phyloP scores from a whole-genome alignment of 2,797 vertebrate genomes.

The Darevskia mixta region DNA sequence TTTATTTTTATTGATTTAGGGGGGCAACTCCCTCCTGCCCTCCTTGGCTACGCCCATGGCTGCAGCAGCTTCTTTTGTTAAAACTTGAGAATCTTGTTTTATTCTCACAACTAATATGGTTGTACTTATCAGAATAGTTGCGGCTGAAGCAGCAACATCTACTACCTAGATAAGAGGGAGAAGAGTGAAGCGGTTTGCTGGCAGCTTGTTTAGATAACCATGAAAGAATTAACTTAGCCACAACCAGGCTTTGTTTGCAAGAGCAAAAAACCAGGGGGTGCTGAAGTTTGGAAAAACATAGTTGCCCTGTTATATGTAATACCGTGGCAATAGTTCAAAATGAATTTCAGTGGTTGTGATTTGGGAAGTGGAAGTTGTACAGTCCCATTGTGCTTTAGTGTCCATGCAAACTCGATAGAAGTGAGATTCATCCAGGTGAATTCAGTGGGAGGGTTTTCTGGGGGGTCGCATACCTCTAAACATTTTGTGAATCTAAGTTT shows the following conservation, averaged over 20 bases:
- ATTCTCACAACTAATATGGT: not conserved
- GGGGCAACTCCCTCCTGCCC: no score
- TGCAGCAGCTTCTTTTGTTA: not conserved
- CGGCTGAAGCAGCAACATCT: not conserved
- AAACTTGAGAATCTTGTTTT: not conserved
- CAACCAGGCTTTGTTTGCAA: not conserved
- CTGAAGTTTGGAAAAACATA: not conserved
- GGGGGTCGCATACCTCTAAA: no score
- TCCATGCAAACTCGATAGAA: not conserved
- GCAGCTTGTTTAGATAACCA: not conserved
- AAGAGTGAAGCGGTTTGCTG: not conserved
- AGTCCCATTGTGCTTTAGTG: not conserved
- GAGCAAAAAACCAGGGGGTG: not conserved
- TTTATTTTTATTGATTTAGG: no score
- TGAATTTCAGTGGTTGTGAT: not conserved
- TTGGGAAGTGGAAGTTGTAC: not conserved
- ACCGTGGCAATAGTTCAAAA: no score
- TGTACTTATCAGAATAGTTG: not conserved
- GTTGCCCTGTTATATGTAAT: not conserved
- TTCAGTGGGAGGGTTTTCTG: not conserved
- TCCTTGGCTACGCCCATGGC: not conserved
- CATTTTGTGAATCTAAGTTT: no score
- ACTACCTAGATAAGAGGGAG: not conserved
- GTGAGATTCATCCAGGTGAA: not conserved
- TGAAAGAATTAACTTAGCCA: not conserved